phyloP scores from a whole-genome alignment of 2,797 vertebrate genomes.

The Catharus ustulatus region DNA sequence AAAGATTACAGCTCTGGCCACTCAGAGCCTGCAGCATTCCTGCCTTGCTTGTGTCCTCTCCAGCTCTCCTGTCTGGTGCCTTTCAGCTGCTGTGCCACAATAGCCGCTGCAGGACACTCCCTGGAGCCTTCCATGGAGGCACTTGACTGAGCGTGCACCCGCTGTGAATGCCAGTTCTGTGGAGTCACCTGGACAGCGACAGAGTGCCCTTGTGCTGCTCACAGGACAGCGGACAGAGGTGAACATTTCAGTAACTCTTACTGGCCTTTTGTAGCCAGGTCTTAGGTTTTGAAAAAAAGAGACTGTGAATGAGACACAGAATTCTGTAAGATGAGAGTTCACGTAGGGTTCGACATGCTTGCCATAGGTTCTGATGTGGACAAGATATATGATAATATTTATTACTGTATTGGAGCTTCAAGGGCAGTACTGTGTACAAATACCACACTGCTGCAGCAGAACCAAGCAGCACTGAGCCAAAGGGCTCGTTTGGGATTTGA shows the following conservation, averaged over 20 bases:
- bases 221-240: rapidly evolving
- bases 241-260: background rate
- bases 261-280: background rate
- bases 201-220: background rate
- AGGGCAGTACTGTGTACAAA: background rate
- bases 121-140: background rate
- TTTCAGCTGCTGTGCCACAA: background rate
- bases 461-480: background rate
- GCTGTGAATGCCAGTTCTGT: rapidly evolving
- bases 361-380: background rate
- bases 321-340: background rate
- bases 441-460: background rate
- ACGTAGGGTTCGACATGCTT: background rate
- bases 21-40: background rate
- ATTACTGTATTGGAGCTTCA: background rate
- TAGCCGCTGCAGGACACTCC: background rate
- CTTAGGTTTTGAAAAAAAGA: background rate
- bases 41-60: background rate
- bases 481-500: rapidly evolving
- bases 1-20: background rate
- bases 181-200: background rate
- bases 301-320: background rate
- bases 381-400: background rate
- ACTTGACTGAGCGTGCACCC: rapidly evolving
- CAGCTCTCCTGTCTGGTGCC: background rate